These are phyloP conservation scores for Ceyx margarethae DNA, from an alignment of 2,113 vertebrate genomes.

Conservation along the genomic window DNA sequence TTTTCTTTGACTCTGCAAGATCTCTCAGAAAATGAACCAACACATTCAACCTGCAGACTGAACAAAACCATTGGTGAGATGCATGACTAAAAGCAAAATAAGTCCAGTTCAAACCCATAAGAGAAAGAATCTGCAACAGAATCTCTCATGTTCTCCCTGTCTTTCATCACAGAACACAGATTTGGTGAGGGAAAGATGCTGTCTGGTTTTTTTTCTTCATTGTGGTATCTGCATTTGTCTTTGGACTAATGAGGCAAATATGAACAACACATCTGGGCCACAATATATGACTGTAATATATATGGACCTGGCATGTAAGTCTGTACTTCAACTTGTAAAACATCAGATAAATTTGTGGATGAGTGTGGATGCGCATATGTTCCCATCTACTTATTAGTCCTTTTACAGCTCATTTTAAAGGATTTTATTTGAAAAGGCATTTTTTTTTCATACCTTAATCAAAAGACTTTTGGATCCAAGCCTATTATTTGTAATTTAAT, in stretches of 20 bases:
- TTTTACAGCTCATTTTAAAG: background rate
- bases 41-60: background rate
- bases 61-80: background rate
- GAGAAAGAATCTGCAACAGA: background rate
- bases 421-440: background rate
- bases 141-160: background rate
- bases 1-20: background rate
- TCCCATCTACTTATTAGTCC: background rate
- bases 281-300: background rate
- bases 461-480: background rate
- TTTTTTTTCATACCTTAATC: background rate
- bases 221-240: background rate
- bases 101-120: background rate
- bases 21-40: background rate
- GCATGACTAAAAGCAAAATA: background rate
- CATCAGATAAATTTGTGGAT: background rate
- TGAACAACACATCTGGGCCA: background rate
- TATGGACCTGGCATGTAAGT: background rate
- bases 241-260: background rate
- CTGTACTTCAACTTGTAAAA: background rate
- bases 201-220: background rate
- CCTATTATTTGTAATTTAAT: background rate
- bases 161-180: background rate
- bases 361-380: background rate
- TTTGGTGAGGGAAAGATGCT: rapidly evolving